Base-by-base conservation (phyloP, 2,797 vertebrate species). In the Furcifer pardalis region DNA sequence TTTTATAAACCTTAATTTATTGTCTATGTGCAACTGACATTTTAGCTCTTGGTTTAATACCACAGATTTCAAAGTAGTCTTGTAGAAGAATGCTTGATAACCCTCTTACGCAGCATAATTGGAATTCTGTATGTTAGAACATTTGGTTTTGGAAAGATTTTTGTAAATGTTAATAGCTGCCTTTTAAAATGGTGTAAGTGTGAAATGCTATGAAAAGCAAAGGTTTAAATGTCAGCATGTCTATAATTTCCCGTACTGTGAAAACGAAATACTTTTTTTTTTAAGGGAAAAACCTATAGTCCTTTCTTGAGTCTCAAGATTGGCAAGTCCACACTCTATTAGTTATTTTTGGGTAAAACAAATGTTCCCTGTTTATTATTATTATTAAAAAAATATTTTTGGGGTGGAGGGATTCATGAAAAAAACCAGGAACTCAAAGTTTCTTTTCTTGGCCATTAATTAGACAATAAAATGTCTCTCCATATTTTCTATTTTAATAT, bases 121-220 rank as follows among this genome's bases (percentile, higher is more conserved):
- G 95, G 96, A 96, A 96, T 96, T 95, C 93, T 94, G 91, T 90
- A 89, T 95, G 95, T 95, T 96, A 91, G 95, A 96, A 96, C 95
- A 95, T 95, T 96, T 94, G 93, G 94, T 95, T 96, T 96, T 91
- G 92, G 94, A 94, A 96, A 96, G 92, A 96, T 96, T 96, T 96
- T 94, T 96, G 94, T 95, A 96, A 96, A 96, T 96, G 96, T 96
- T 96, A 96, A 96, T 96, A 96, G 94, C 95, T 95, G 92, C 94
- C 95, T 95, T 96, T 96, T 95, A 92, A 95, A 96, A 96, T 93
- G 91, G 93, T 94, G 91, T 92, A 95, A 96, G 93, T 95, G 93
- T 96, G 95, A 96, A 96, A 95, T 94, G 94, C 93, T 94, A 95
- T 95, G 95, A 96, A 96, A 96, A 95, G 94, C 91, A 95, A 96